phyloP scores from a whole-genome alignment of 2,113 vertebrate species.

The Clarias magur region DNA sequence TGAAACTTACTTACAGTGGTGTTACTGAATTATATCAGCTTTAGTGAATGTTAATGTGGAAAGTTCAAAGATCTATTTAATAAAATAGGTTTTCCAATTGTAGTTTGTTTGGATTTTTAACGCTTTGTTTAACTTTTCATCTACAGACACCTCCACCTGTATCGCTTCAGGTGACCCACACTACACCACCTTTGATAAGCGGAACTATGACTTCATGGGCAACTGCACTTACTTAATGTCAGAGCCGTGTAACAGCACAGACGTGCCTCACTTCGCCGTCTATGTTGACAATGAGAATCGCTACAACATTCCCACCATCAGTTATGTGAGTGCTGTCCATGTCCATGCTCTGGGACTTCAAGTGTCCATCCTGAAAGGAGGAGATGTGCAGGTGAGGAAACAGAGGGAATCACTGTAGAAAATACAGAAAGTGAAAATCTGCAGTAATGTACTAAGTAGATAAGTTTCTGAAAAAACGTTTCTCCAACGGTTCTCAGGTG shows the following conservation, averaged over 20 bases:
- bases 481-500: conserved; percentile 47
- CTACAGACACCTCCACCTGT: conserved; percentile 68
- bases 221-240: conserved; percentile 77
- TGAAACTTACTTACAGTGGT: background rate
- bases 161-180: conserved; percentile 72
- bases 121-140: background rate
- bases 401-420: background rate
- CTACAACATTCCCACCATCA: conserved; percentile 64
- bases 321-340: conserved; percentile 74
- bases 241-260: conserved; percentile 64
- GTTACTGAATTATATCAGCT: background rate
- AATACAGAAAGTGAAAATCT: background rate
- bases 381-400: conserved; percentile 70
- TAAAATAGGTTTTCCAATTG: background rate
- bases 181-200: conserved; percentile 76
- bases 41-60: background rate
- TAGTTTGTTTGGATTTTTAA: background rate
- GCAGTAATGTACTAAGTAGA: background rate
- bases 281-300: conserved; percentile 74
- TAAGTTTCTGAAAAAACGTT: background rate
- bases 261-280: conserved; percentile 66
- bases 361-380: conserved; percentile 75
- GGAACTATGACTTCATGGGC: conserved; percentile 75
- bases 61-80: background rate
- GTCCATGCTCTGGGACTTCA: conserved; percentile 64